A percentile compares a stretch with the other conserved stretches of the same genome.
Evolutionary conservation across 2,888 invertebrate species (phyloP).

Genomic region (Spialia ferax): DNA sequence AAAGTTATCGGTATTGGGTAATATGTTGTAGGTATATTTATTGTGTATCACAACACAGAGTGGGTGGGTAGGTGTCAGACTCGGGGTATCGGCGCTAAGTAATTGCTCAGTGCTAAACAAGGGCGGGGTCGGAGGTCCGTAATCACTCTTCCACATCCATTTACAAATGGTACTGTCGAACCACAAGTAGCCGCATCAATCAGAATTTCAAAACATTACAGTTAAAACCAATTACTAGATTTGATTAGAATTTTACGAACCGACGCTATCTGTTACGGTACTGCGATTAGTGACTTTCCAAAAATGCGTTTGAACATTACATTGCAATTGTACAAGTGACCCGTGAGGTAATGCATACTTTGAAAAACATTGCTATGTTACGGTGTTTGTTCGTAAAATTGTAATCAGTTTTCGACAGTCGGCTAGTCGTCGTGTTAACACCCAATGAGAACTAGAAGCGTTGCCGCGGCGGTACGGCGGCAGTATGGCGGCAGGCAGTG

Average conservation of each 20-base stretch:
- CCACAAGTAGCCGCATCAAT: slow-evolving; percentile 77
- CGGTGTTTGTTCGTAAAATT: slow-evolving; percentile 26
- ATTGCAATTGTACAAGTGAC: neutral
- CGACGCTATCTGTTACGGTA: neutral
- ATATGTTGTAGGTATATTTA: slow-evolving; percentile 39
- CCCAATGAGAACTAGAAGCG: slow-evolving; percentile 77
- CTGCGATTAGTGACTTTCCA: slow-evolving; percentile 10
- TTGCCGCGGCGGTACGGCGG: slow-evolving; percentile 54
- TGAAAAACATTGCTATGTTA: slow-evolving; percentile 10
- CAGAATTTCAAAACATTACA: slow-evolving; percentile 48
- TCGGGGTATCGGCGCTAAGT: slow-evolving; percentile 42
- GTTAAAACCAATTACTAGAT: slow-evolving; percentile 26
- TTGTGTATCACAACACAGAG: slow-evolving; percentile 46
- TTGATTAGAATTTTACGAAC: slow-evolving; percentile 35
- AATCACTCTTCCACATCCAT: slow-evolving; percentile 86
- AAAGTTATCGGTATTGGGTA: slow-evolving; percentile 35
- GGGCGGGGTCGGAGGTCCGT: slow-evolving; percentile 52
- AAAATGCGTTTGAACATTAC: slow-evolving; percentile 10
- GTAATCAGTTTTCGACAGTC: slow-evolving; percentile 49
- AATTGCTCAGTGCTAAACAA: slow-evolving; percentile 59
- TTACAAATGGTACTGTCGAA: slow-evolving; percentile 70
- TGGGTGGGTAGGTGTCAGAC: slow-evolving; percentile 42
- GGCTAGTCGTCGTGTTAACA: slow-evolving; percentile 76
- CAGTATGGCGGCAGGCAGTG: slow-evolving; percentile 51
- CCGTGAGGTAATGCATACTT: slow-evolving; percentile 19